A percentile compares a stretch with the other conserved stretches of the same genome.
Evolutionary conservation across 1,140 invertebrate species (phyloP).

Genomic region (Heliconius eleuchia): DNA sequence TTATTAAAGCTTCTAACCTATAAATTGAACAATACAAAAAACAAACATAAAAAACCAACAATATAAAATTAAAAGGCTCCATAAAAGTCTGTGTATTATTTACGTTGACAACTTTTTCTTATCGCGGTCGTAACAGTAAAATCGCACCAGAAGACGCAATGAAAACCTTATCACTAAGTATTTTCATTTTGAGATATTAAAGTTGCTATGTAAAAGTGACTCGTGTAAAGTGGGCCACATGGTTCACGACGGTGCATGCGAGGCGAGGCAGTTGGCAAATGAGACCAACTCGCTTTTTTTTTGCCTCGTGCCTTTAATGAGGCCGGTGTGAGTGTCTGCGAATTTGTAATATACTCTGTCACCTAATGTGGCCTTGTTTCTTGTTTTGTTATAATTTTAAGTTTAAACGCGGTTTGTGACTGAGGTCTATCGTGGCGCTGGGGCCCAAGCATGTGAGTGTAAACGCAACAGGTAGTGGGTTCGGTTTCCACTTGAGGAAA

Average conservation of each 20-base stretch:
- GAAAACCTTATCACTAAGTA: slow-evolving; percentile 53
- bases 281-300: slow-evolving; percentile 17
- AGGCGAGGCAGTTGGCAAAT: slow-evolving; percentile 18
- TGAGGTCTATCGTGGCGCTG: too few species aligned
- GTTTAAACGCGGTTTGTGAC: too few species aligned
- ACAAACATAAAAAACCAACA: not conserved
- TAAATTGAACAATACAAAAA: not conserved
- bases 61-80: slow-evolving; percentile 36
- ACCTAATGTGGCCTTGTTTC: not conserved
- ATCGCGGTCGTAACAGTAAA: slow-evolving; percentile 48
- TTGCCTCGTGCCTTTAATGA: not conserved
- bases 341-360: not conserved
- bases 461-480: too few species aligned
- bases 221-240: slow-evolving; percentile 19
- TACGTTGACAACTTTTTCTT: slow-evolving; percentile 52
- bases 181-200: slow-evolving; percentile 54
- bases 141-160: slow-evolving; percentile 45
- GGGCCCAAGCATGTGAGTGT: too few species aligned
- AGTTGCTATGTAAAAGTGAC: slow-evolving; percentile 18
- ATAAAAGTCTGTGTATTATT: slow-evolving; percentile 42
- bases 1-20: too few species aligned
- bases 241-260: not conserved
- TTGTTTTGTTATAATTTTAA: not conserved
- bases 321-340: not conserved
- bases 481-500: too few species aligned